Conservation (phyloP, 1,140 invertebrate species). For the Cepaea nemoralis region DNA sequence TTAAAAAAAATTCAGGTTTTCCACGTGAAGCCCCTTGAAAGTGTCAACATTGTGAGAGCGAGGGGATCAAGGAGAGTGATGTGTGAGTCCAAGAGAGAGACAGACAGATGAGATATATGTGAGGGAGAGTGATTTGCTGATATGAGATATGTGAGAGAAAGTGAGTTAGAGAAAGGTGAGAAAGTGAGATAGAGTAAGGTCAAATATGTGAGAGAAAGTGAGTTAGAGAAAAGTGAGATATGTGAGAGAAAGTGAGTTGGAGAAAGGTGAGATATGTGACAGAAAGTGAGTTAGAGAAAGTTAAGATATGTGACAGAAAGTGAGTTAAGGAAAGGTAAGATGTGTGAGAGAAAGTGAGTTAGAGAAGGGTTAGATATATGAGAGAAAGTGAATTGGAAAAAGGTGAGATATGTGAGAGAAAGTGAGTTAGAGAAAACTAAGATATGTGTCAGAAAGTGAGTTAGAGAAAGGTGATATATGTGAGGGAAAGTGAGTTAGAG, state of each 20-base stretch:
- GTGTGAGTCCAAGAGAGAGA: not conserved
- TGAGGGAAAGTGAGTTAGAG: not conserved
- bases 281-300: too few relatives aligned
- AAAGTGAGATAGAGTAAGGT: conserved; percentile 13
- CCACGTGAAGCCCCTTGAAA: too few relatives aligned
- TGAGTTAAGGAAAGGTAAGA: too few relatives aligned
- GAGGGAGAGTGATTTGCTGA: not conserved
- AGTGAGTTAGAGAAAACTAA: not conserved
- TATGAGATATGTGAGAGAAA: not conserved
- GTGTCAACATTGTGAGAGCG: too few relatives aligned
- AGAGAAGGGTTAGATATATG: too few relatives aligned
- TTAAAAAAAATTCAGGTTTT: too few relatives aligned
- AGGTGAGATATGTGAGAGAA: too few relatives aligned
- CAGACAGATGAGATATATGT: not conserved
- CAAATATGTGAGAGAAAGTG: not conserved
- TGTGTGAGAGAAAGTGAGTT: too few relatives aligned
- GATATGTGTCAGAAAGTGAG: not conserved
- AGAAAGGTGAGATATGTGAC: too few relatives aligned
- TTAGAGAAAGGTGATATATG: conserved; percentile 13
- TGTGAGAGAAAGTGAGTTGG: too few relatives aligned
- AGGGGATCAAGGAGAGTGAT: not conserved
- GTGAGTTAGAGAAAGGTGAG: conserved; percentile 1
- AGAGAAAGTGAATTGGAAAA: too few relatives aligned
- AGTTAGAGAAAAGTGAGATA: not conserved
- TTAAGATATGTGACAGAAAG: too few relatives aligned